Evolutionary conservation across 2,797 vertebrate species (phyloP), one percentile per base, ranked within the genome.

Genomic region (Nothura maculosa): DNA sequence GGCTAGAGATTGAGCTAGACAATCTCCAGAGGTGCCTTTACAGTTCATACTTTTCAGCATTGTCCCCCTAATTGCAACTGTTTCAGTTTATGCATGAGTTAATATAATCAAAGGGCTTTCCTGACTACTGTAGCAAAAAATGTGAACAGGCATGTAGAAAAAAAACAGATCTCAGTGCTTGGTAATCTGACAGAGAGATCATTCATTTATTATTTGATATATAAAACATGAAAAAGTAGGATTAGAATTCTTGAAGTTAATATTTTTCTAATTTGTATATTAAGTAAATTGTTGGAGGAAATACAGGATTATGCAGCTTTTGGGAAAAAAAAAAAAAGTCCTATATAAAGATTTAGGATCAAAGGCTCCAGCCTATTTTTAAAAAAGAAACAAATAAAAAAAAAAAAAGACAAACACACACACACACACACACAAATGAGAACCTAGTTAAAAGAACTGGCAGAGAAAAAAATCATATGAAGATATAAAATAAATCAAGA

Each of bases 401-500:
- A 9, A 21, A 32, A 8, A 43, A n/a, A n/a, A n/a, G n/a, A 34
- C 21, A 21, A 22, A 47, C 12, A 48, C 22, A 69, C 2, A 5
- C 55, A 58, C 43, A 24, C 20, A 24, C 25, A 15, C 21, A 50
- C 3, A 54, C 18, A 69, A 30, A 43, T 10, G 58, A 76, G 15
- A 86, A 38, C 19, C 2, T 22, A 55, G 19, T 76, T 70, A 63
- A 81, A 81, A 70, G 19, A 74, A 75, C 9, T 25, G 24, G 4
- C 4, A 69, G 24, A 82, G 76, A 58, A 8, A 22, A 0, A 4
- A 48, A 67, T 68, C 20, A 2, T 45, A 67, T 74, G 17, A 34
- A 21, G 60, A 27, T 20, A 84, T 74, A 84, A 81, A 81, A 15
- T 16, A 89, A 80, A 81, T 94, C 43, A 89, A 89, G 55, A 63